Evolutionary conservation across 2,888 invertebrate species (phyloP).

Genomic region (Epirrhoe tristata): DNA sequence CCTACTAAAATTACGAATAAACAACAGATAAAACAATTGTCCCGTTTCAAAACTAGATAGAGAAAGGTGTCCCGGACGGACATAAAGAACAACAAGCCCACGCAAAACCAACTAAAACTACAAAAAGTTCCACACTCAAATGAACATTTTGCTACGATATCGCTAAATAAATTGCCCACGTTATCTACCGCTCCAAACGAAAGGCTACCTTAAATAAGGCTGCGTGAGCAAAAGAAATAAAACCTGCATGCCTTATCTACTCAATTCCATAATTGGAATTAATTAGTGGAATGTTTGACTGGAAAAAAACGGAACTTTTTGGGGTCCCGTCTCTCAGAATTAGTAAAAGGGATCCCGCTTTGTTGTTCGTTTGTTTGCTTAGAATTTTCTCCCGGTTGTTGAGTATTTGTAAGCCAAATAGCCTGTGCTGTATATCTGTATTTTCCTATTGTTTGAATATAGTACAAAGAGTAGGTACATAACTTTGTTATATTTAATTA

Average conservation of each 20-base stretch:
- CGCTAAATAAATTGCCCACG: conserved; percentile 22
- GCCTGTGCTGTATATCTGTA: not conserved
- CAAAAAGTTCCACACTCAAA: conserved; percentile 2
- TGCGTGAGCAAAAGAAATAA: conserved; percentile 45
- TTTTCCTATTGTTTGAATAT: no score
- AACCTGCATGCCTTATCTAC: conserved; percentile 43
- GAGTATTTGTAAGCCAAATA: not conserved
- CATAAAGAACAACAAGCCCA: conserved; percentile 2
- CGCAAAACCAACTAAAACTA: conserved; percentile 5
- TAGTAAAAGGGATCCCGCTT: conserved; percentile 2
- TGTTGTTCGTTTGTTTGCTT: conserved; percentile 6
- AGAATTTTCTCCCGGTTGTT: not conserved
- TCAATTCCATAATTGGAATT: conserved; percentile 48
- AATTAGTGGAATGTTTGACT: conserved; percentile 44
- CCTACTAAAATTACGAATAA: not conserved
- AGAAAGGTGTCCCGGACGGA: conserved; percentile 1
- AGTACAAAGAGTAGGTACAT: no score
- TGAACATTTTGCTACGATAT: conserved; percentile 10
- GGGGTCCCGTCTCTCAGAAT: conserved; percentile 22
- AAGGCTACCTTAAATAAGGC: conserved; percentile 29
- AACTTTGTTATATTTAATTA: no score
- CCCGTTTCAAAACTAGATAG: not conserved
- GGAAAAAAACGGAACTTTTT: conserved; percentile 37
- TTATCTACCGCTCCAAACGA: conserved; percentile 30
- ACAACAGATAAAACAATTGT: conserved; percentile 1